phyloP scores from a whole-genome alignment of 2,113 vertebrate species.

The Piprites chloris region DNA sequence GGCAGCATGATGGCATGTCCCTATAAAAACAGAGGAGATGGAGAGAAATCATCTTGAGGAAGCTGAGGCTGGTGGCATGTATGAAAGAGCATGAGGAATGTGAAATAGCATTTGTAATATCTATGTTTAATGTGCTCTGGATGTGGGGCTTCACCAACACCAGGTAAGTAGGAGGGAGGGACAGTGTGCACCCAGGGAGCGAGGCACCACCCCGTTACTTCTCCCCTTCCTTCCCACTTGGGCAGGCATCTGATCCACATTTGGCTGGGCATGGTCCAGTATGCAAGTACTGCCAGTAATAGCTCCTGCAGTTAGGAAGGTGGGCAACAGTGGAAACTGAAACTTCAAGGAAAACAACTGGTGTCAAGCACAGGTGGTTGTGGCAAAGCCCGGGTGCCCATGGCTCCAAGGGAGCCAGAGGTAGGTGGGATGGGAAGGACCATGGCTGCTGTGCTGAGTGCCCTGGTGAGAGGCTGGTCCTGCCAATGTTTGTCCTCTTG shows the following conservation, averaged over 20 bases:
- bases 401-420: fast-evolving
- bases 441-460: too few species aligned
- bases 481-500: fast-evolving
- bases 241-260: too few species aligned
- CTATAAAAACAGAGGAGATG: not conserved
- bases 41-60: not conserved
- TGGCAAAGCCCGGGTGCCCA: fast-evolving
- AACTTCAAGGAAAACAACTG: fast-evolving
- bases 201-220: not conserved
- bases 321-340: not conserved
- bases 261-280: fast-evolving
- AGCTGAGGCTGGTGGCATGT: not conserved
- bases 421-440: not conserved
- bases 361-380: fast-evolving
- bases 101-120: not conserved
- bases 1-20: fast-evolving
- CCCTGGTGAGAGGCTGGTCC: fast-evolving
- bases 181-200: too few species aligned
- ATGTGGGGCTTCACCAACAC: not conserved
- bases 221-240: not conserved
- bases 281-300: fast-evolving
- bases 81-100: not conserved
- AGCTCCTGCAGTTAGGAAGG: not conserved
- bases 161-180: not conserved
- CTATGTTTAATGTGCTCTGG: not conserved